Evolutionary conservation across 2,113 vertebrate genomes (phyloP), one percentile per base, ranked within the genome.

Genomic region (Psittacara wagleri): DNA sequence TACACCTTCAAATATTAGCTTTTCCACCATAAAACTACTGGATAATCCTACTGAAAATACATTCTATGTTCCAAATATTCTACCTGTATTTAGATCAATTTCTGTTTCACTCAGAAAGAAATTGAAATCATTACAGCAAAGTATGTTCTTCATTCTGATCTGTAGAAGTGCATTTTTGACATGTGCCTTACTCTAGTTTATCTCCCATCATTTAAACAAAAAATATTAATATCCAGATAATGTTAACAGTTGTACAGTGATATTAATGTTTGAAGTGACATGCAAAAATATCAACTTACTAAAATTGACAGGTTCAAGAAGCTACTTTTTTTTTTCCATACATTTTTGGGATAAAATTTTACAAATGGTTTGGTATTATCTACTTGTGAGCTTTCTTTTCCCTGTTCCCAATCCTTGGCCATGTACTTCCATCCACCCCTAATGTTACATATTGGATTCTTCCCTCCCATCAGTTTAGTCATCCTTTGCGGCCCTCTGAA

Each of bases 211-310:
- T 41, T 43, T 66, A 55, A 66, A 11, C 29, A 28, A 63, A 54
- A 49, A 27, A 35, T 44, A 16, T 2, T 67, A 68, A 4, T 10
- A 24, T 44, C 72, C 49, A 86, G 41, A 29, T 15, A 75, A 44
- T 3, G 4, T 62, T 62, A 81, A 88, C 61, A 66, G 16, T n/a
- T n/a, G 31, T 27, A 35, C 13, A 44, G 7, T 0, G 0, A 63
- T 39, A 80, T 13, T 20, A 59, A 39, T 68, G 15, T 57, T 44
- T 49, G 52, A 77, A n/a, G 3, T 29, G 67, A 59, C 24, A 63
- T 0, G 0, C 25, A 75, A 85, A 74, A 82, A 66, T 43, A 20
- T 3, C 33, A 43, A n/a, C 44, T 88, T 41, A 62, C 15, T 70
- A n/a, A 62, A 72, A 33, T 24, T 19, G 8, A n/a, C 13, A 54